phyloP scores from a whole-genome alignment of 2,797 vertebrate genomes.

The Cossypha dichroa region DNA sequence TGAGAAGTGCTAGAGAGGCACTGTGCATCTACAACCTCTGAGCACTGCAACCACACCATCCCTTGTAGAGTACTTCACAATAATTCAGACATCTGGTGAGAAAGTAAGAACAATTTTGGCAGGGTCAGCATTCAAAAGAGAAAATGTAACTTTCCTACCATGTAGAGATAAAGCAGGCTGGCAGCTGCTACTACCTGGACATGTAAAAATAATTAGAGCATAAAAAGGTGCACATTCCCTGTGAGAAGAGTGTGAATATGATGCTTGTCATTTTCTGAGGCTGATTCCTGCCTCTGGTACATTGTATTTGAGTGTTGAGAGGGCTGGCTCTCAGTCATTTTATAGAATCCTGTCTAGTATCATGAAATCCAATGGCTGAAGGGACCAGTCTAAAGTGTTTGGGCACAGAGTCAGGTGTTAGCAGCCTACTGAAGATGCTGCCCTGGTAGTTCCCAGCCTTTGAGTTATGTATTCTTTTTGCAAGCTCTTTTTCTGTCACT shows the following conservation, averaged over 20 bases:
- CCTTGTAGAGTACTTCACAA: background rate
- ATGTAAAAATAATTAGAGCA: background rate
- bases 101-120: background rate
- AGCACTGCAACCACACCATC: background rate
- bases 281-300: background rate
- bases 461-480: background rate
- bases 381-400: background rate
- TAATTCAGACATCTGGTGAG: background rate
- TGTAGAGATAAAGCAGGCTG: constrained; percentile 15
- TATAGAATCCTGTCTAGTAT: background rate
- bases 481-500: background rate
- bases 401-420: background rate
- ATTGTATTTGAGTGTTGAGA: background rate
- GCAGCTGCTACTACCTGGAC: constrained; percentile 7
- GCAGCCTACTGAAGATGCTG: background rate
- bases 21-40: background rate
- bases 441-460: background rate
- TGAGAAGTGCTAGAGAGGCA: background rate
- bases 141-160: background rate
- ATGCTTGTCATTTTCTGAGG: background rate
- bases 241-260: background rate
- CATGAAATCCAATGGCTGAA: background rate
- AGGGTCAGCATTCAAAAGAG: background rate
- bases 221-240: constrained; percentile 6
- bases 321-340: background rate